Conservation (phyloP, 2,797 vertebrate genomes). For the Sitta carolinensis region DNA sequence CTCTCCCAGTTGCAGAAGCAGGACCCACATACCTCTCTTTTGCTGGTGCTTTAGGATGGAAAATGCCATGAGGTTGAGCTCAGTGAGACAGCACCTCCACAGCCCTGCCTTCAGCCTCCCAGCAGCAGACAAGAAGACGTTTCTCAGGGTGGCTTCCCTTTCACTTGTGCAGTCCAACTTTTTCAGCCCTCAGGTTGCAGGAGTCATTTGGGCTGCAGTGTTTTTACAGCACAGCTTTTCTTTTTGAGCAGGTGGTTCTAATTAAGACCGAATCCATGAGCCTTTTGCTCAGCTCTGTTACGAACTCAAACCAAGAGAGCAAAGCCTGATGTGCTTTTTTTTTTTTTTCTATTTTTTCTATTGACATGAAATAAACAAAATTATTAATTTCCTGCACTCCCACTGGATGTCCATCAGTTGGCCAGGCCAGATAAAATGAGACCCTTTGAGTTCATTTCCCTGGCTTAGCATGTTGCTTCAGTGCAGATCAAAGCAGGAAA, state of each 20-base stretch:
- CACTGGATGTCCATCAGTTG: not conserved
- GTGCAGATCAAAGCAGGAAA: not conserved
- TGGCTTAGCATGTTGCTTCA: not conserved
- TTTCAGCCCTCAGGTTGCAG: not conserved
- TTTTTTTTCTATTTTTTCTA: not conserved
- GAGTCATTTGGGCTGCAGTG: not conserved
- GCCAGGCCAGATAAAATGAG: not conserved
- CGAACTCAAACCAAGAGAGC: not conserved
- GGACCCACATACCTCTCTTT: not conserved
- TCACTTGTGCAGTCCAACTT: not conserved
- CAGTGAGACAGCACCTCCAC: not conserved
- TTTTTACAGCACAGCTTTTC: not conserved
- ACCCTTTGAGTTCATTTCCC: not conserved
- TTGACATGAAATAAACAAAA: not conserved
- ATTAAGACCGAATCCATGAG: not conserved
- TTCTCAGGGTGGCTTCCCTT: not conserved
- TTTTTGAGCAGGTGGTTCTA: not conserved
- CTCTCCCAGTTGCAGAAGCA: not conserved
- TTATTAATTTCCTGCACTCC: slow-evolving; percentile 3
- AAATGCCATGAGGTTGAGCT: not conserved
- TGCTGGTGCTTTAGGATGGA: not conserved
- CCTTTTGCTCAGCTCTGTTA: not conserved
- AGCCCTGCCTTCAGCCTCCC: fast-evolving
- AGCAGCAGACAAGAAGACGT: not conserved
- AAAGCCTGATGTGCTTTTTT: not conserved